Evolutionary conservation across 2,113 vertebrate genomes (phyloP), one percentile per base, ranked within the genome.

Genomic region (Zosterops japonicus): DNA sequence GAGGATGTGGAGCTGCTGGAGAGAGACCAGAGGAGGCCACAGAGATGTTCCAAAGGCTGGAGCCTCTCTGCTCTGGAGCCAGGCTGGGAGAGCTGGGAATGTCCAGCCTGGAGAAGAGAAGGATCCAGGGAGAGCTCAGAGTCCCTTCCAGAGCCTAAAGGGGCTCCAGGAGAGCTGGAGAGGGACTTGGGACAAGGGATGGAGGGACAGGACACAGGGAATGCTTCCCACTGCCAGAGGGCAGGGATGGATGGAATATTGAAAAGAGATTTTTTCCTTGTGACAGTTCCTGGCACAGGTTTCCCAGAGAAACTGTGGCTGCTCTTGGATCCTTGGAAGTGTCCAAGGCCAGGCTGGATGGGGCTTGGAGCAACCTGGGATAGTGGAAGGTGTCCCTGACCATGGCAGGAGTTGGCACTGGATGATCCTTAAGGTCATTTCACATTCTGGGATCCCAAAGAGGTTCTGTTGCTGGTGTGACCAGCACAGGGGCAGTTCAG

Each of bases 271-370:
- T 23, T 0, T 36, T 36, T 36, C 0, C 0, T 15, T 61, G 47
- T 1, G 39, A 53, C 5, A 9, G 17, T 59, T 10, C 21, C 44
- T 69, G 64, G 44, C 29, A n/a, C 3, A 13, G 24, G 6, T 0
- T 67, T 0, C 52, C 21, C 25, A 31, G 61, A 68, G 25, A 5
- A 59, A 52, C 35, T 67, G 52, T 35, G 42, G 70, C 61, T 76
- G 44, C 17, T 9, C 44, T 25, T 31, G 63, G 41, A 35, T 27
- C 14, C 44, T 11, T 36, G 63, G 41, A 42, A 42, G 8, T 35
- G 11, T 14, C 36, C 83, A 35, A 50, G 35, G 16, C 5, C 35
- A 25, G 29, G 31, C 0, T 42, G 52, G 61, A 64, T 0, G 0
- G 11, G 9, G 6, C 7, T 23, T 47, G 82, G 42, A 86, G 1